phyloP scores from a whole-genome alignment of 92 coral and sea anemone genomes.

The Galaxea fascicularis region DNA sequence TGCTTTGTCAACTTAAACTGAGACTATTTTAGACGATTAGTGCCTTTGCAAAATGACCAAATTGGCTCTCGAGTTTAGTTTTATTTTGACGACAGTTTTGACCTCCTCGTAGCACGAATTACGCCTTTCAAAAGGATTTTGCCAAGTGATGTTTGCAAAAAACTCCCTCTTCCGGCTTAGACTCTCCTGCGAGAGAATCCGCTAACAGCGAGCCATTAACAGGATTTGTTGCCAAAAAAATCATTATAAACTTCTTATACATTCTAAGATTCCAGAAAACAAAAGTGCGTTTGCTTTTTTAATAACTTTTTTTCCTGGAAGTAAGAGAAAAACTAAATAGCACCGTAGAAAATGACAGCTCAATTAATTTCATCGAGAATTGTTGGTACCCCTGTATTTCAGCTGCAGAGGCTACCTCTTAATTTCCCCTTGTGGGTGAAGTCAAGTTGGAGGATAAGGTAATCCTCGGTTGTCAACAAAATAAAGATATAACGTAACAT shows the following conservation, averaged over 20 bases:
- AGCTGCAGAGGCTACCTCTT: background rate
- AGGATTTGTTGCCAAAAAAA: conserved; percentile 12
- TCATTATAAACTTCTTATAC: background rate
- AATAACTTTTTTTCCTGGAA: no score
- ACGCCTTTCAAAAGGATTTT: background rate
- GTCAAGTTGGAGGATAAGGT: background rate
- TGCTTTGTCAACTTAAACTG: background rate
- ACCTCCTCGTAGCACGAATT: background rate
- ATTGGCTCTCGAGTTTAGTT: background rate
- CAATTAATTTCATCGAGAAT: background rate
- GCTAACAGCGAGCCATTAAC: conserved; percentile 27
- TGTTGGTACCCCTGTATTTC: background rate
- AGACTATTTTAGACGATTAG: background rate
- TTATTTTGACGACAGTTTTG: conserved; percentile 1
- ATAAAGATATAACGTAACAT: background rate
- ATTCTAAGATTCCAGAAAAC: background rate
- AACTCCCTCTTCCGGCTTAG: conserved; percentile 15
- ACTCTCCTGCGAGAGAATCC: background rate
- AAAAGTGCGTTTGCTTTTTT: background rate
- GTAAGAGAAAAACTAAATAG: background rate
- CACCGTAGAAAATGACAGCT: background rate
- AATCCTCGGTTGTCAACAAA: background rate
- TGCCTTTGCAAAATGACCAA: background rate
- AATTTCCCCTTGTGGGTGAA: background rate
- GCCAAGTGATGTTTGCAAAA: background rate